Percentiles rank a stretch among this genome's conserved stretches.
phyloP scores from a whole-genome alignment of 2,113 vertebrate genomes.

The Myiozetetes cayanensis region DNA sequence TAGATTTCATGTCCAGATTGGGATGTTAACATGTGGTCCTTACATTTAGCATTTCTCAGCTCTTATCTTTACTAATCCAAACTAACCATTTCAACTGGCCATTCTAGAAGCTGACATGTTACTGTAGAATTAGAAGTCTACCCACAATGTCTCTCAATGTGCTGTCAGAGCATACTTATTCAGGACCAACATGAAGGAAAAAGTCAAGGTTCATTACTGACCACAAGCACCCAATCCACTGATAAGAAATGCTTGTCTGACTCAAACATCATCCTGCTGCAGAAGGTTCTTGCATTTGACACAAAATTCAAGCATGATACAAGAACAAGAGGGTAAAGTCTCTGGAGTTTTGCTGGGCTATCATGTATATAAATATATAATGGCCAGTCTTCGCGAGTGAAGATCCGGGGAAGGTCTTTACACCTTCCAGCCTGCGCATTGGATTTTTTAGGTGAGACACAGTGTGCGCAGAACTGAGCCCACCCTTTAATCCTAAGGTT shows the following conservation, averaged over 20 bases:
- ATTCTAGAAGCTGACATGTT: not conserved
- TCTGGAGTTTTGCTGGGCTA: not conserved
- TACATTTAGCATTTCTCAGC: not conserved
- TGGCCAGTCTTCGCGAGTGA: too few species aligned
- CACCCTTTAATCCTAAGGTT: too few species aligned
- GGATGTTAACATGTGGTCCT: not conserved
- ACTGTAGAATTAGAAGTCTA: not conserved
- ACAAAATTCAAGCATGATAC: not conserved
- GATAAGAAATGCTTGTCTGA: not conserved
- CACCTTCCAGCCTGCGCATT: too few species aligned
- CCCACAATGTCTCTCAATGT: fast-evolving
- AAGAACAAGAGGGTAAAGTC: not conserved
- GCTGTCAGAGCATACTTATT: not conserved
- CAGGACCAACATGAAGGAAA: not conserved
- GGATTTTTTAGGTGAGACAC: too few species aligned
- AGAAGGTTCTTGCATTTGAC: not conserved
- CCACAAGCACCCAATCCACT: not conserved
- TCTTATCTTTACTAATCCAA: not conserved
- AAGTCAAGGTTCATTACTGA: not conserved
- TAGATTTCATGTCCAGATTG: not conserved
- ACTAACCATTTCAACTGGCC: not conserved
- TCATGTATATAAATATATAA: too few species aligned
- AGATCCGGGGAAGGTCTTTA: too few species aligned
- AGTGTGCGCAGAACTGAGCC: too few species aligned
- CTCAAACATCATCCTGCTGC: not conserved